phyloP scores from a whole-genome alignment of 1,140 invertebrate species.

The Drosophila tsacasi region DNA sequence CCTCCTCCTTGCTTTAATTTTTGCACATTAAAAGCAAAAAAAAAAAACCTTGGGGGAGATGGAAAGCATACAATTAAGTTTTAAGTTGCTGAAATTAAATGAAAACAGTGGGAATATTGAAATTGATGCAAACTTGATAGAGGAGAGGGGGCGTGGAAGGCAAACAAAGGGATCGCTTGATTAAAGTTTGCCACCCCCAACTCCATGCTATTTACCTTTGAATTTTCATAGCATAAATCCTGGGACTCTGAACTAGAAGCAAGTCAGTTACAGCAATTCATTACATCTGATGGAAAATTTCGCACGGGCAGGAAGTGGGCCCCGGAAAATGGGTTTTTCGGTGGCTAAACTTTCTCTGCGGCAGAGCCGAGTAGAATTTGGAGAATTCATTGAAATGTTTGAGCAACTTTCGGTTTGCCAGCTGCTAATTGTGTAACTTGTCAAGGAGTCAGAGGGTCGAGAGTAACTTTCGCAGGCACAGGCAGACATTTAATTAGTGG shows the following conservation, averaged over 20 bases:
- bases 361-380: conserved; percentile 53
- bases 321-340: conserved; percentile 33
- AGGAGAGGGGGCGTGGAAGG: conserved; percentile 29
- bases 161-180: conserved; percentile 77
- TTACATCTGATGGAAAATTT: conserved; percentile 50
- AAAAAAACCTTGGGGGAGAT: neutral
- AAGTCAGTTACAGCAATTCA: conserved; percentile 80
- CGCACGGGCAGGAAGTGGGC: neutral
- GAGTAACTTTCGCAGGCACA: conserved; percentile 35
- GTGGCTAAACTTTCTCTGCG: conserved; percentile 55
- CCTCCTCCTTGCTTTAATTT: conserved; percentile 66
- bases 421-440: conserved; percentile 77
- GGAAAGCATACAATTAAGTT: conserved; percentile 79
- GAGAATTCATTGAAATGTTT: conserved; percentile 79
- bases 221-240: conserved; percentile 79
- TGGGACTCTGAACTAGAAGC: conserved; percentile 24
- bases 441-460: conserved; percentile 57
- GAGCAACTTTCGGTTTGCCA: conserved; percentile 65
- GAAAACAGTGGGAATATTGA: conserved; percentile 83
- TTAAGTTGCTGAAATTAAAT: conserved; percentile 82
- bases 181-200: conserved; percentile 57
- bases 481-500: conserved; percentile 73
- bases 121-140: conserved; percentile 82
- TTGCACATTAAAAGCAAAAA: conserved; percentile 75
- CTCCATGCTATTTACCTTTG: conserved; percentile 72